phyloP scores from a whole-genome alignment of 2,113 vertebrate species.

The Cephalopholis sonnerati region DNA sequence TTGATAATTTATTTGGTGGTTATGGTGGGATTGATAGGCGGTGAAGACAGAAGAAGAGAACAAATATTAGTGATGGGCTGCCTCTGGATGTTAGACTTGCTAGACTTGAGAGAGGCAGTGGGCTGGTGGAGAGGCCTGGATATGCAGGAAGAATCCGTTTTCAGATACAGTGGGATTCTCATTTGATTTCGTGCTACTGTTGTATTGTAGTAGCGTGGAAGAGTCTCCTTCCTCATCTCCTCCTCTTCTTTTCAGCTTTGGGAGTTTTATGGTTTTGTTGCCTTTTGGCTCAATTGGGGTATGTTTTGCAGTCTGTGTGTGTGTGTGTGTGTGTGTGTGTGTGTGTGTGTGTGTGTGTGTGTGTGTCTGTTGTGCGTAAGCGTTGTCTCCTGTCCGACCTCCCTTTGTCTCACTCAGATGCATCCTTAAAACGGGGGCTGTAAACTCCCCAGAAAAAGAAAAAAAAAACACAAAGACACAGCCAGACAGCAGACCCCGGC shows the following conservation, averaged over 20 bases:
- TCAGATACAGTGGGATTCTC: not conserved
- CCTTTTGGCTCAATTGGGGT: conserved; percentile 52
- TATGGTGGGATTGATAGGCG: conserved; percentile 10
- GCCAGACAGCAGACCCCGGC: conserved; percentile 69
- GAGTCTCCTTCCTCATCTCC: conserved; percentile 17
- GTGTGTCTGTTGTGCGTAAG: conserved; percentile 43
- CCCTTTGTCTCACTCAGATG: conserved; percentile 86
- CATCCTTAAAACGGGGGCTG: conserved; percentile 70
- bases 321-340: conserved; percentile 46
- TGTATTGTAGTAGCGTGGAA: not conserved
- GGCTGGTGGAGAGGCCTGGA: not conserved
- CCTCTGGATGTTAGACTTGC: not conserved
- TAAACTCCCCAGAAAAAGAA: too few relatives aligned
- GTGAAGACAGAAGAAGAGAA: not conserved
- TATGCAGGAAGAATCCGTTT: too few relatives aligned
- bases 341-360: conserved; percentile 38
- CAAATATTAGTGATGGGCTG: not conserved
- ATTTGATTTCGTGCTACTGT: not conserved
- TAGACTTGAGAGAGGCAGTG: not conserved
- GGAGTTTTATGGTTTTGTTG: conserved; percentile 76
- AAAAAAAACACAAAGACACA: not conserved
- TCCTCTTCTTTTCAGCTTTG: conserved; percentile 38
- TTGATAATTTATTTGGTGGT: conserved; percentile 70
- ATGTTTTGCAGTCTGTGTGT: conserved; percentile 28
- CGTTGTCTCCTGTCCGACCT: conserved; percentile 63